Base-by-base conservation (phyloP, 2,113 vertebrate species). In the Perca flavescens region DNA sequence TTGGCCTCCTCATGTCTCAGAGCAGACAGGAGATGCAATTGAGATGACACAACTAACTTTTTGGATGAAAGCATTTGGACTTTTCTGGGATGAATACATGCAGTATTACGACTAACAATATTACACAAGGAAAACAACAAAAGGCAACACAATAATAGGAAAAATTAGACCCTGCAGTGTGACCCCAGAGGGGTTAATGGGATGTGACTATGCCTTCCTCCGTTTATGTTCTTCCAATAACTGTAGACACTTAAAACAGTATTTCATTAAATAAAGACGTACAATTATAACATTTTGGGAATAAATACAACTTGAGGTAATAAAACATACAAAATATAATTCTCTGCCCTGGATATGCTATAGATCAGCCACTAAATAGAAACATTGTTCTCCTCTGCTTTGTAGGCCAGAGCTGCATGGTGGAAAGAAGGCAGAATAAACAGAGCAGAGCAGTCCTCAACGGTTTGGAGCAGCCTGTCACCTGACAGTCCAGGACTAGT, bases 401-500 rank as follows among this genome's bases (percentile, higher is more conserved):
- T 36, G 40, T 31, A 22, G 70, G 17, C 74, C 57, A 68, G 52
- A 71, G 76, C 50, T 54, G 16, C 25, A 5, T 22, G 36, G 15
- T 31, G 40, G 49, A 25, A 68, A 36, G 25, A 77, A 54, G 56
- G 60, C 31, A 67, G 64, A 61, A n/a, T 19, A 74, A 81, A 64
- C 40, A 73, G 78, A 54, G 43, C 54, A 28, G 56, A 85, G 67
- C 46, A 16, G 6, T 70, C 82, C 60, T 60, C 6, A 49, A 74
- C 3, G 76, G 47, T 74, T 81, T 50, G 56, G 14, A 77, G 50
- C 40, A 46, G 58, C 76, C 67, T 75, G 84, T 85, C 83, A 83
- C 65, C 79, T 82, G 83, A 86, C 88, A 80, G 72, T 54, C 28
- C 11, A 52, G 25, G 74, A 17, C 75, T 58, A 3, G 67, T 60